A percentile compares a stretch with the other conserved stretches of the same genome.
These are phyloP conservation scores for Microchirus variegatus DNA, from an alignment of 2,797 vertebrate genomes.

Conservation along the genomic window DNA sequence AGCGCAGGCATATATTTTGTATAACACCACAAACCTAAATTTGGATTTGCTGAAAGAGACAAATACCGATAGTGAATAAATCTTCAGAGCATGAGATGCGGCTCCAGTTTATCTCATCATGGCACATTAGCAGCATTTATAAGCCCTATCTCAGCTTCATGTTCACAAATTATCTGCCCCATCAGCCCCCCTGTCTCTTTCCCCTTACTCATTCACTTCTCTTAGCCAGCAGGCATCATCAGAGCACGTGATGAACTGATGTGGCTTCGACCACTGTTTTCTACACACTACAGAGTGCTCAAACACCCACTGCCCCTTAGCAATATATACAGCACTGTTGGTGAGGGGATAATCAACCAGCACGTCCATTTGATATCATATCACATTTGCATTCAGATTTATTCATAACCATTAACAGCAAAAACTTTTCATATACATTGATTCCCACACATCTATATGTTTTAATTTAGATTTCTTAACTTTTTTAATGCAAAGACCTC, in stretches of 20 bases:
- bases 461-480: too few relatives aligned
- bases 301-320: conserved; percentile 15
- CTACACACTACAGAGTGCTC: conserved; percentile 10
- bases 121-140: conserved; percentile 37
- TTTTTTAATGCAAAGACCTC: too few relatives aligned
- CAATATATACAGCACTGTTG: neutral
- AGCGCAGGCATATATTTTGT: neutral
- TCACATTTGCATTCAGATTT: neutral
- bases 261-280: conserved; percentile 17
- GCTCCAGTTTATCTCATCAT: conserved; percentile 37
- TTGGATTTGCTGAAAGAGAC: conserved; percentile 18
- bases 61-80: conserved; percentile 4
- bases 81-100: conserved; percentile 9
- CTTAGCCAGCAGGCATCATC: conserved; percentile 36
- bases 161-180: conserved; percentile 14
- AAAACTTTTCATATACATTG: too few relatives aligned
- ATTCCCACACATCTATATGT: too few relatives aligned
- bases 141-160: conserved; percentile 20
- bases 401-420: too few relatives aligned
- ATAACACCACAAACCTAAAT: conserved; percentile 12
- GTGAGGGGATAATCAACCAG: conserved; percentile 7
- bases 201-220: neutral
- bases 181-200: neutral
- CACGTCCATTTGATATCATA: neutral
- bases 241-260: conserved; percentile 22